Base-by-base conservation (phyloP, 2,888 invertebrate genomes). In the Gari tellinella region DNA sequence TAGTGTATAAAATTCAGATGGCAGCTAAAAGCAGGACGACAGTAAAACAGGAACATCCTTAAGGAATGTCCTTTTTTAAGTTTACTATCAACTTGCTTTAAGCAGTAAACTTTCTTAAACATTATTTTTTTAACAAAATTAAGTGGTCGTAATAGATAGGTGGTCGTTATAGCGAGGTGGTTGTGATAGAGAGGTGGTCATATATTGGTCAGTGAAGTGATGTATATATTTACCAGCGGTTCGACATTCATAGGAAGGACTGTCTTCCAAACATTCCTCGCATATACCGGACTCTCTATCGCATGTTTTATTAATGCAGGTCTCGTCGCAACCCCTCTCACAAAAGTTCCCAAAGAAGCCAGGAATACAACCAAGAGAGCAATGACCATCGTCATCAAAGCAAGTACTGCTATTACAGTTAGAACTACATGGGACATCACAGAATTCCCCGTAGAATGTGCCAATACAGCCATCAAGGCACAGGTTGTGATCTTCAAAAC, bases 381-480 rank as follows among this genome's bases (percentile, higher is more conserved):
- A 70, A 19, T 17, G 15, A 1, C 64, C 64, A 25, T 61, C 56
- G 15, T 45, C 21, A 40, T 73, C 72, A n/a, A 19, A 41, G 21
- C 78, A 78, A 3, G 31, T 56, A 14, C 38, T 21, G 2, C 38
- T 25, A 2, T 55, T 37, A 58, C 78, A 78, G 8, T 56, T 52
- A 4, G 55, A 26, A 19, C 52, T 73, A 19, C 78, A 78, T 0
- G 56, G 40, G 0, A 56, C 10, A n/a, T 67, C 49, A 53, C 78
- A 78, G 2, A 48, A n/a, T 12, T 57, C 37, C 0, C 66, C 66
- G 40, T 67, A 78, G 15, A 53, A 73, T 7, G 52, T 21, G 19
- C 56, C 63, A 17, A 68, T 37, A 31, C 78, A 78, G 1, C 73
- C 69, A 19, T 66, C 52, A 0, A 57, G 43, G 52, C 78, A 78